phyloP scores from a whole-genome alignment of 2,888 invertebrate genomes.

The Busseola fusca region DNA sequence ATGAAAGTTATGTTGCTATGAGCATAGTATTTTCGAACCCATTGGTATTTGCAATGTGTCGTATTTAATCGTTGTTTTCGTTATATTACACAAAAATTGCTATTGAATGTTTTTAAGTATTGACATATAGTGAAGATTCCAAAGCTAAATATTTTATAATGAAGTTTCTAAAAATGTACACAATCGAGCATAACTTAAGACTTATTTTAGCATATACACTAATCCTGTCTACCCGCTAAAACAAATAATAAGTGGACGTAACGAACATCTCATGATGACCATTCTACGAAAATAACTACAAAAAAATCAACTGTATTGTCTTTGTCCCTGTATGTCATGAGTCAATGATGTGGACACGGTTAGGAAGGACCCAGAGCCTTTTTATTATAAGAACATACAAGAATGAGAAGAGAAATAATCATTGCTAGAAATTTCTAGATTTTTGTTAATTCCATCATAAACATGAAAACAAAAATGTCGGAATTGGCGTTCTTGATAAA shows the following conservation, averaged over 20 bases:
- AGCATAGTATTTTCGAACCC: too few species aligned
- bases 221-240: conserved; percentile 58
- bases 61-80: too few species aligned
- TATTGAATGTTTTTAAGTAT: too few species aligned
- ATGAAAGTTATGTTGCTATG: too few species aligned
- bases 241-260: conserved; percentile 64
- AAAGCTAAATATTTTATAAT: neutral
- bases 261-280: conserved; percentile 55
- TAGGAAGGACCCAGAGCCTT: conserved; percentile 34
- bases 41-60: too few species aligned
- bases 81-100: too few species aligned
- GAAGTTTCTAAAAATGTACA: conserved; percentile 35
- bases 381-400: conserved; percentile 1
- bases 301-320: conserved; percentile 82
- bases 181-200: conserved; percentile 35
- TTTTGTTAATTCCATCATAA: neutral
- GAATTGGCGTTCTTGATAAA: neutral
- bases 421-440: conserved; percentile 2
- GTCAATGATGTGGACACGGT: conserved; percentile 75
- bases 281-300: conserved; percentile 57
- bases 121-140: neutral
- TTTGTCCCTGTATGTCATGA: conserved; percentile 84
- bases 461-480: neutral
- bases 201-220: conserved; percentile 55
- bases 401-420: neutral